These are phyloP conservation scores for Rallus crepitans DNA, from an alignment of 2,797 vertebrate species.

Conservation along the genomic window DNA sequence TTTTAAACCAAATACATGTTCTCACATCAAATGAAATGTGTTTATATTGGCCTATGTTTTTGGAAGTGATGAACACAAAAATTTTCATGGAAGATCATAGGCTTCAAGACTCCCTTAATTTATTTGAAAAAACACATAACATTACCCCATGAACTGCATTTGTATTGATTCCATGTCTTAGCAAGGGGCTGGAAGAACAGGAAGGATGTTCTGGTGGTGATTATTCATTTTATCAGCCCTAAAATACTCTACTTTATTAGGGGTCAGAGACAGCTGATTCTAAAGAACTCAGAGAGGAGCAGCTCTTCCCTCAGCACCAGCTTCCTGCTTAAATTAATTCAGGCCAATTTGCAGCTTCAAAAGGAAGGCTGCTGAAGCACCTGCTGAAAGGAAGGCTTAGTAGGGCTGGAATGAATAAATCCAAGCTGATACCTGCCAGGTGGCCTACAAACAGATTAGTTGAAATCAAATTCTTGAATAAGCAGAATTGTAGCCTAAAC, in stretches of 20 bases:
- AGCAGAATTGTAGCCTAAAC: neutral
- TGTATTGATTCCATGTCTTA: neutral
- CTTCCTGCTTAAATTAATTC: conserved; percentile 41
- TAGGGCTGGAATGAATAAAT: neutral
- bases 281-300: neutral
- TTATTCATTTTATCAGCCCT: conserved; percentile 20
- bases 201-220: neutral
- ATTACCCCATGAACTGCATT: neutral
- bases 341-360: neutral
- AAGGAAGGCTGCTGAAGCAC: neutral
- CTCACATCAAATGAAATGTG: neutral
- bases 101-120: neutral
- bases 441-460: conserved; percentile 32
- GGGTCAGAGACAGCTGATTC: neutral
- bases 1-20: neutral
- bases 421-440: conserved; percentile 13
- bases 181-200: neutral
- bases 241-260: neutral
- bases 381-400: conserved; percentile 48
- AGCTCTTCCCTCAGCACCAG: neutral
- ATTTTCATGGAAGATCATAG: neutral
- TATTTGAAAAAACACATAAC: neutral
- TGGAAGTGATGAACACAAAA: neutral
- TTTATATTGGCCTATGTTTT: neutral
- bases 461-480: conserved; percentile 1